Conservation (phyloP, 1,140 invertebrate species). For the Nautilus pompilius region DNA sequence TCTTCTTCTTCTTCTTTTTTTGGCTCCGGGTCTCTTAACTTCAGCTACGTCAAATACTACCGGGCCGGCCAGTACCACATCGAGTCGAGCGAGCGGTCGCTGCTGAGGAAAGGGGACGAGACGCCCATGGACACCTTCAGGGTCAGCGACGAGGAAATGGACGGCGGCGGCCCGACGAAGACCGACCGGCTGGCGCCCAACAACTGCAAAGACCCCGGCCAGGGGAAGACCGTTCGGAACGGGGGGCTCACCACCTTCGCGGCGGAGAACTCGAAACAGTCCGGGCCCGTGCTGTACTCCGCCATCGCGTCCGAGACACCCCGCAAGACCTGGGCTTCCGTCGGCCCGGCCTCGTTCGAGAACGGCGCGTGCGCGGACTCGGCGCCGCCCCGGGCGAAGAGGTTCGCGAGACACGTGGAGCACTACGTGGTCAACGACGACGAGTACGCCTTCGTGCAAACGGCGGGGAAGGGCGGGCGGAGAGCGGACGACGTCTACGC, state of each 20-base stretch:
- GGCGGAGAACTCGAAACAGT: neutral
- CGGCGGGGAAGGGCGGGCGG: neutral
- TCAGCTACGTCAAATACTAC: conserved; percentile 2
- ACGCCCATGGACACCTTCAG: neutral
- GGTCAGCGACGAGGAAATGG: neutral
- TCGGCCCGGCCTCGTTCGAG: neutral
- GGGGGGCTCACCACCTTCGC: neutral
- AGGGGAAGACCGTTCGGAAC: neutral
- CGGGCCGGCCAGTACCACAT: conserved; percentile 1
- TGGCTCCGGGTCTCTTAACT: neutral
- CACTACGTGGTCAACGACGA: conserved; percentile 3
- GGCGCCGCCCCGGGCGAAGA: neutral
- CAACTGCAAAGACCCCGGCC: neutral
- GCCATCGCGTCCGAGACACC: neutral
- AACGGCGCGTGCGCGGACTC: neutral
- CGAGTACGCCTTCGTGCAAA: neutral
- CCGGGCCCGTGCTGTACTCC: neutral
- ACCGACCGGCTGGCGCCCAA: too few relatives aligned
- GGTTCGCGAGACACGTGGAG: neutral
- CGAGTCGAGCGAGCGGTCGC: neutral
- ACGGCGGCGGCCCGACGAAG: neutral
- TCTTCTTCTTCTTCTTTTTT: neutral
- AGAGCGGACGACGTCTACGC: conserved; percentile 1
- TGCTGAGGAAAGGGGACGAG: neutral
- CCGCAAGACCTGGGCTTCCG: neutral